Evolutionary conservation across 2,113 vertebrate species (phyloP), one percentile per base, ranked within the genome.

Genomic region (Pelusios castaneus): DNA sequence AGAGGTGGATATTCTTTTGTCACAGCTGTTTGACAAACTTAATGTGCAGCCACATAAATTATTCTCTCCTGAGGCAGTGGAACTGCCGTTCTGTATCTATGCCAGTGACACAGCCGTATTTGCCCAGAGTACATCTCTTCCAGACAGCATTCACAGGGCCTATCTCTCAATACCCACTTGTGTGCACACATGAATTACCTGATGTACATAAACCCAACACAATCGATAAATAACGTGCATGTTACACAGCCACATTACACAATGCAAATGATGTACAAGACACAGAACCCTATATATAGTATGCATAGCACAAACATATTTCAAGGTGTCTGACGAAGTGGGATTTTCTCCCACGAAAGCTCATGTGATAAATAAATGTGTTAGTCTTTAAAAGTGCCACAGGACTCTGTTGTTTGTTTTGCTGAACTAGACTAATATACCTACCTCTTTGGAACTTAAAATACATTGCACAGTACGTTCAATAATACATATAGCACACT

Each of bases 1-100:
- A 45, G 76, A 92, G 91, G 90, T 91, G 86, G 78, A 94, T 95
- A 63, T 93, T 82, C 85, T 78, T 92, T 83, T 85, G 81, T 90
- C 89, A 75, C 84, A 90, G 91, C 94, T 82, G 80, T 96, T 84
- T 91, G 82, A 87, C 85, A 94, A 95, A 92, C 93, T 84, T 80
- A 63, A 90, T 84, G 89, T 90, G 89, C 88, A 90, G 89, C 80
- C 63, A 91, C 89, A 92, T 90, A 77, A 95, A 94, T 92, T 92
- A 79, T 92, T 93, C 91, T 89, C 89, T 88, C 93, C 94, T 76
- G n/a, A 91, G 92, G 90, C 85, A 47, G 52, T 56, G 41, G 85
- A 89, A 97, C 87, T 87, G 79, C 91, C 51, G 0, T 1, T 0
- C 89, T 79, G 54, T 82, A 81, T 84, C 76, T 94, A 76, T 84